Evolutionary conservation across 2,797 vertebrate species (phyloP).

Genomic region (Hephaestus fuliginosus): DNA sequence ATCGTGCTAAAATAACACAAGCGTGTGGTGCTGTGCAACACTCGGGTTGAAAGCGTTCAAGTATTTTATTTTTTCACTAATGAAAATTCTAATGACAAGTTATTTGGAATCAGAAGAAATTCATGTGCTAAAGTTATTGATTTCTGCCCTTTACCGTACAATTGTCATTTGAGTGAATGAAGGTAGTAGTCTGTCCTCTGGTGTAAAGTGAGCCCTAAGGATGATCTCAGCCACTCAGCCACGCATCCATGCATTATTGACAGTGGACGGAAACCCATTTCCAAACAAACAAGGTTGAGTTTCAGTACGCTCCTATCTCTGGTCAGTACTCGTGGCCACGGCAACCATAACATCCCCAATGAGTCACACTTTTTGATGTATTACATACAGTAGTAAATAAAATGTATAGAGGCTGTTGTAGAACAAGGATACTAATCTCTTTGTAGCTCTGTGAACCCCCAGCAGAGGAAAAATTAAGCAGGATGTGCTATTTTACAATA

Average conservation of each 20-base stretch:
- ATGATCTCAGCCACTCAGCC: conserved; percentile 74
- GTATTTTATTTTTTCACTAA: not conserved
- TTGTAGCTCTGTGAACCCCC: not conserved
- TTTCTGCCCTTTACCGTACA: not conserved
- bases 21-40: not conserved
- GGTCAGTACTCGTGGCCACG: not conserved
- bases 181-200: conserved; percentile 43
- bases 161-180: conserved; percentile 56
- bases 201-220: conserved; percentile 58
- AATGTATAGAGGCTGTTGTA: not conserved
- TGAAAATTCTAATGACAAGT: not conserved
- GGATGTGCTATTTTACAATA: conserved; percentile 12
- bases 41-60: not conserved
- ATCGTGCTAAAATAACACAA: not conserved
- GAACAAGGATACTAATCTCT: too few species aligned
- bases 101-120: not conserved
- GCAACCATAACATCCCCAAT: not conserved
- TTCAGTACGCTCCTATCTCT: conserved; percentile 35
- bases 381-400: not conserved
- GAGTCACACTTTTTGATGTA: conserved; percentile 13
- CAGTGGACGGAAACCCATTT: conserved; percentile 56
- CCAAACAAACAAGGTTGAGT: conserved; percentile 65
- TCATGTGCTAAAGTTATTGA: not conserved
- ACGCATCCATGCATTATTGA: conserved; percentile 79
- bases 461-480: not conserved